phyloP scores from a whole-genome alignment of 2,113 vertebrate genomes.

The Aldabrachelys gigantea region DNA sequence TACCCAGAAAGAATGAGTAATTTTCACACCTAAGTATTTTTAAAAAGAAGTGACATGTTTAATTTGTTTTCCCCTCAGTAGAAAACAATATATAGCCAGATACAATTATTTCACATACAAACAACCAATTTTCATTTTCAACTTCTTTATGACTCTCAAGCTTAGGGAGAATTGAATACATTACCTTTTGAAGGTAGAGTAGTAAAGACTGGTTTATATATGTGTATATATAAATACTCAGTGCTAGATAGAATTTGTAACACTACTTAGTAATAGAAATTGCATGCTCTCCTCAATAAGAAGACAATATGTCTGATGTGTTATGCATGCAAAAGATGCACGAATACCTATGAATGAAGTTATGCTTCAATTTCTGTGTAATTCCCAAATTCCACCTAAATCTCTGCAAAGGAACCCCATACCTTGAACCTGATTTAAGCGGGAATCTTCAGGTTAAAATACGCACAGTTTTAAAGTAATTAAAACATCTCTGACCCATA shows the following conservation, averaged over 20 bases:
- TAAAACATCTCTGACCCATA: fast-evolving
- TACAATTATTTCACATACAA: not conserved
- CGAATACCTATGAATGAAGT: not conserved
- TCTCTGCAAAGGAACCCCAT: not conserved
- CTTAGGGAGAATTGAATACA: not conserved
- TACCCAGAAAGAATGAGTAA: not conserved
- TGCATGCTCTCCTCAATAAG: not conserved
- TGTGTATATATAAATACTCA: not conserved
- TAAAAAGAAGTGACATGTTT: not conserved
- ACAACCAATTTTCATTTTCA: not conserved
- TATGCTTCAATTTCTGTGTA: not conserved
- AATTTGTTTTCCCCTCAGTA: not conserved
- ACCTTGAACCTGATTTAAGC: not conserved
- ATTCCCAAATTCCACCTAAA: slow-evolving; percentile 9
- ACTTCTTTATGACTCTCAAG: not conserved
- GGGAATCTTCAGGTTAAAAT: not conserved
- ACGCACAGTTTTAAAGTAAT: not conserved
- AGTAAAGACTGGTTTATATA: not conserved
- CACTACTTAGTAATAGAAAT: not conserved
- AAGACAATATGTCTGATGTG: not conserved
- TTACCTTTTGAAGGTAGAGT: not conserved
- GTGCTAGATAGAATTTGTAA: not conserved
- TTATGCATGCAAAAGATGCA: not conserved
- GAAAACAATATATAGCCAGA: not conserved
- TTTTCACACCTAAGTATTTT: not conserved